Evolutionary conservation across 1,140 invertebrate species (phyloP).

Genomic region (Euura lappo): DNA sequence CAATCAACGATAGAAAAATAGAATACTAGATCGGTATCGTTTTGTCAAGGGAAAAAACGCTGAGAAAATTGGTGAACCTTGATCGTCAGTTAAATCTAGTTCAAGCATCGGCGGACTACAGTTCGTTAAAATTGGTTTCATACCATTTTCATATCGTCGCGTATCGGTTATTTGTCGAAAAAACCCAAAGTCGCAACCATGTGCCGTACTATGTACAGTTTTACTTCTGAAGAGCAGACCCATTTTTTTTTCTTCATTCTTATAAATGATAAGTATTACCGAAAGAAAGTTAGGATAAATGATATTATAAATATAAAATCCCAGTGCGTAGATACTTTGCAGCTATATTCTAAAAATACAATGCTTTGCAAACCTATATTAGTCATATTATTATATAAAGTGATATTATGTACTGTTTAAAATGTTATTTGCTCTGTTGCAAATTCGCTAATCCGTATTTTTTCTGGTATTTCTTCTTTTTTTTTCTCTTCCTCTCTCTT

Average conservation of each 20-base stretch:
- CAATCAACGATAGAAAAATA: too few relatives aligned
- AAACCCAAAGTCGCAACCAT: neutral
- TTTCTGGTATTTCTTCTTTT: too few relatives aligned
- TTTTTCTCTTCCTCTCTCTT: neutral
- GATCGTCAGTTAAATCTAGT: neutral
- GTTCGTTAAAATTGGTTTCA: neutral
- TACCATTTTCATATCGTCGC: neutral
- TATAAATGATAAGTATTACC: too few relatives aligned
- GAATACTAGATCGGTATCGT: too few relatives aligned
- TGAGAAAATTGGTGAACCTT: neutral
- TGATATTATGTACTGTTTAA: constrained; percentile 35
- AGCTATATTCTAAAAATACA: constrained; percentile 48
- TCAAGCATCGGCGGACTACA: neutral
- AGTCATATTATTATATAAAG: constrained; percentile 14
- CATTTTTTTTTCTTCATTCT: too few relatives aligned
- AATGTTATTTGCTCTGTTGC: constrained; percentile 34
- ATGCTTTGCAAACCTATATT: constrained; percentile 38
- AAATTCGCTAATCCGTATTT: constrained; percentile 18
- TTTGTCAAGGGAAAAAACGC: neutral
- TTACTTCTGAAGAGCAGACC: too few relatives aligned
- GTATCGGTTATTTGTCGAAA: neutral
- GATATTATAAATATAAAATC: constrained; percentile 53
- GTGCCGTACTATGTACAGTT: neutral
- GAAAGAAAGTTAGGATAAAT: too few relatives aligned
- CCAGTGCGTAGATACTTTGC: constrained; percentile 45